Conservation (phyloP, 2,113 vertebrate genomes). For the Zosterops japonicus region DNA sequence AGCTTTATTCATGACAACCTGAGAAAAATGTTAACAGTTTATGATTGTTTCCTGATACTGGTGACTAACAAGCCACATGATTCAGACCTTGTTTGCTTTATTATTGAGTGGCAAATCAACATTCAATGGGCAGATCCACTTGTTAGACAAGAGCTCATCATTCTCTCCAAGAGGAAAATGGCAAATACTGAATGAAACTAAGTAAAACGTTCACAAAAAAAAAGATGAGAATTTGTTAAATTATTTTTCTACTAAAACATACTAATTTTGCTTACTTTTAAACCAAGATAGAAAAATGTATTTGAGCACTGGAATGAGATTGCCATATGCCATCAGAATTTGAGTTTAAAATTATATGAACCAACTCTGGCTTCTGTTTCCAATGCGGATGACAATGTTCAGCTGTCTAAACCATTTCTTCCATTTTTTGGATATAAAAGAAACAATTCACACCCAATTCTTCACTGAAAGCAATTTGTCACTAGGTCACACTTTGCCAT, state of each 20-base stretch:
- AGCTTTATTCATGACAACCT: background rate
- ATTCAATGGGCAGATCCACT: background rate
- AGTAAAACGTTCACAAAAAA: background rate
- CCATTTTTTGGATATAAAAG: background rate
- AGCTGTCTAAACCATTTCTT: background rate
- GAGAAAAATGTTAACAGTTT: background rate
- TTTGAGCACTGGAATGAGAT: background rate
- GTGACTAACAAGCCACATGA: background rate
- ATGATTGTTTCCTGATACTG: background rate
- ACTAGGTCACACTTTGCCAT: background rate
- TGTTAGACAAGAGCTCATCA: background rate
- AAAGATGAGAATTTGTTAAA: background rate
- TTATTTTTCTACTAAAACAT: background rate
- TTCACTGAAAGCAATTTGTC: background rate
- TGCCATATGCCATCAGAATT: background rate
- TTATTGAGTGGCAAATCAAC: background rate
- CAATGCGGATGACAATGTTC: background rate
- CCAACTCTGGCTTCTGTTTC: background rate
- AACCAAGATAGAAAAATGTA: background rate
- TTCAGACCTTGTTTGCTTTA: background rate
- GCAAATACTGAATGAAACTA: background rate
- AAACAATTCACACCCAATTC: background rate
- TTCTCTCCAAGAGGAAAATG: background rate
- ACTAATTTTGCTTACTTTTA: background rate
- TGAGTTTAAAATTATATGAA: background rate